These are phyloP conservation scores for Tragelaphus eurycerus DNA, from an alignment of 2,797 vertebrate genomes.

Conservation along the genomic window DNA sequence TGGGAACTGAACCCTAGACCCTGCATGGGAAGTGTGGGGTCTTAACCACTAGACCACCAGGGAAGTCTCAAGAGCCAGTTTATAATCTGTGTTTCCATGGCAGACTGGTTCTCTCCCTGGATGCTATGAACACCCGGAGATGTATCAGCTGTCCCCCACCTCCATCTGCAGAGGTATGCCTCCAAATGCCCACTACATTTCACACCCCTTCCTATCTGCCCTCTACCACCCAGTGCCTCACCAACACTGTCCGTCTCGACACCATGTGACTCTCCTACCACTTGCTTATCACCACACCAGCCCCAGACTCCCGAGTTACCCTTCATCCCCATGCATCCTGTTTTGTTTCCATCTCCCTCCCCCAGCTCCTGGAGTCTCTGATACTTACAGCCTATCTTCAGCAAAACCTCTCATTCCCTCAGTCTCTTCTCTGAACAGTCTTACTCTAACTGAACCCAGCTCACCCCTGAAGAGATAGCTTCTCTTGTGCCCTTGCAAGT, in stretches of 20 bases:
- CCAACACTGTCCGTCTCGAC: background rate
- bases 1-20: background rate
- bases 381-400: background rate
- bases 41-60: background rate
- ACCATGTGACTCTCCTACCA: background rate
- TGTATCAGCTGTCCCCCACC: background rate
- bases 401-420: background rate
- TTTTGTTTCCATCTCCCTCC: background rate
- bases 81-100: background rate
- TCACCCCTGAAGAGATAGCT: background rate
- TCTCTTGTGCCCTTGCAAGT: background rate
- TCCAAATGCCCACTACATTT: background rate
- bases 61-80: background rate
- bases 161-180: background rate
- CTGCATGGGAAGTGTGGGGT: background rate
- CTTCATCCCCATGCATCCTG: background rate
- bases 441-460: background rate
- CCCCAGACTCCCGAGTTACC: background rate
- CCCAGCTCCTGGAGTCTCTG: background rate
- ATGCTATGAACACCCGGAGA: background rate
- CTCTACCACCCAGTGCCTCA: background rate
- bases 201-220: background rate
- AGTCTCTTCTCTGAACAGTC: background rate
- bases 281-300: background rate
- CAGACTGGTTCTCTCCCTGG: background rate